Base-by-base conservation (phyloP, 2,113 vertebrate genomes). In the Heloderma charlesbogerti region DNA sequence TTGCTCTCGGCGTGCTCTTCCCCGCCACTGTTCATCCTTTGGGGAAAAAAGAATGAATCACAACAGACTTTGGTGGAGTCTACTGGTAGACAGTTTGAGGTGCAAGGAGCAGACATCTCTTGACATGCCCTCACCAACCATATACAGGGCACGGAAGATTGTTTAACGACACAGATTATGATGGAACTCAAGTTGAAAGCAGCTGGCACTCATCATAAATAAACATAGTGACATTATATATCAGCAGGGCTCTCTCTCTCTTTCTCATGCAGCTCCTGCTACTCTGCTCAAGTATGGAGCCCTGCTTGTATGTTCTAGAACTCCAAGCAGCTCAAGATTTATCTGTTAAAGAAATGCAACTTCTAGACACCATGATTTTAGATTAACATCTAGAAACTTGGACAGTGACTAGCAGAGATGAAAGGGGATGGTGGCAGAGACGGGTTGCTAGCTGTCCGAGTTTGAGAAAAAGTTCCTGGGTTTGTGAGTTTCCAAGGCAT, bases 21-120 rank as follows among this genome's bases (percentile, higher is more conserved):
- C 97, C 2, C 96, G 94, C 98, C 98, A 98, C 78, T 98, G 98
- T 81, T 98, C 98, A 12, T 98, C 98, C 98, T 99, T 86, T 6
- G 75, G 67, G 6, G 29, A 90, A 1, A n/a, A 92, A 60, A 48
- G 72, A 15, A 51, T 22, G 37, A 7, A 57, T 60, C 18, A 16
- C 69, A 89, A 81, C 34, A 18, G 0, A 54, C 25, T 66, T 80
- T 6, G 10, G 2, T 0, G 43, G 40, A 34, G 57, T 22, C 40
- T n/a, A 6, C 40, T 31, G 37, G 75, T 4, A 31, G 3, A 78
- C 34, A 37, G 27, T 1, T n/a, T 12, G 4, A 54, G n/a, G 71
- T 40, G 7, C 0, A 0, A 22, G 5, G 0, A 40, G 69, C 78
- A 67, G 84, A 43, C 1, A 0, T 85, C 34, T 40, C 10, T 0